Conservation (phyloP, 2,888 invertebrate genomes). For the Smittia aterrima region DNA sequence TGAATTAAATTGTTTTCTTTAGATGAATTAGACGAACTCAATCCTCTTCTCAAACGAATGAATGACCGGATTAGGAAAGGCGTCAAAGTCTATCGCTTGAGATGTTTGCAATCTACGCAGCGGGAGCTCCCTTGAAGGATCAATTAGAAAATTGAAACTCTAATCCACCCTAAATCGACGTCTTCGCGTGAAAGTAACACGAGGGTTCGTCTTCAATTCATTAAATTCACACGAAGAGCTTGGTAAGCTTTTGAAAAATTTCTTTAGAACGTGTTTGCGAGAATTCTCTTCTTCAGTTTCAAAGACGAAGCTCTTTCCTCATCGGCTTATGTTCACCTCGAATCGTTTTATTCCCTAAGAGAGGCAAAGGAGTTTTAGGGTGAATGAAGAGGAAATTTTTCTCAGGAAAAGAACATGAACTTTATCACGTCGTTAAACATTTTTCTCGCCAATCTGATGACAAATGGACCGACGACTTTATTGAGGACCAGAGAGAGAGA, state of each 20-base stretch:
- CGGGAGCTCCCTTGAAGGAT: not conserved
- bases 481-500: constrained; percentile 1
- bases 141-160: constrained; percentile 17
- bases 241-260: not conserved
- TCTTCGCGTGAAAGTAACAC: not conserved
- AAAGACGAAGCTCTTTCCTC: not conserved
- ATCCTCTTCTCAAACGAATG: not conserved
- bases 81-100: not conserved
- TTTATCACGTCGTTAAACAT: not conserved
- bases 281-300: not conserved
- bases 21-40: not conserved
- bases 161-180: not conserved
- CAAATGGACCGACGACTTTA: constrained; percentile 14
- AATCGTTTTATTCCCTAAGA: not conserved
- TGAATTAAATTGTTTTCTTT: not conserved
- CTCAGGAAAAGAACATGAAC: not conserved
- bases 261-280: not conserved
- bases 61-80: not conserved
- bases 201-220: not conserved
- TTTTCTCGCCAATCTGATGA: constrained; percentile 26
- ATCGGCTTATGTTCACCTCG: too few relatives aligned
- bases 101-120: not conserved
- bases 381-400: too few relatives aligned
- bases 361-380: not conserved
- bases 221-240: not conserved